Percentiles rank a stretch among this genome's conserved stretches.
Conservation (phyloP, 2,113 vertebrate species). For the Gymnarchus niloticus region DNA sequence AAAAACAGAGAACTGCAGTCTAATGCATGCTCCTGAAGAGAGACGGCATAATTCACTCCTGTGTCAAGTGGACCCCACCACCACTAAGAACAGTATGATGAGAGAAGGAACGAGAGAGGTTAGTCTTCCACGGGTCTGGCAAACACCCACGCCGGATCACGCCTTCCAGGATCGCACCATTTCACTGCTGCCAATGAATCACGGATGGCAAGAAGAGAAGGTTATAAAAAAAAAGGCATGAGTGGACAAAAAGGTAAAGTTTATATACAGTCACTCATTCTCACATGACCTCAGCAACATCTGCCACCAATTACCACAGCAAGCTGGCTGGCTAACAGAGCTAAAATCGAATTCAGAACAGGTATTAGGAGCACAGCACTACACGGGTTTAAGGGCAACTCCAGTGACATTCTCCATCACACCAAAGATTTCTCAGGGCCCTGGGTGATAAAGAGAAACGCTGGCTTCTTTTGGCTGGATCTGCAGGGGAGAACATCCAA, state of each 20-base stretch:
- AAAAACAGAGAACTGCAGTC: constrained; percentile 21
- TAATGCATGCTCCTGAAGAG: neutral
- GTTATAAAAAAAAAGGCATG: constrained; percentile 27
- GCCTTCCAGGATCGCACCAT: neutral
- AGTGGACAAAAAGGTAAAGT: constrained; percentile 14
- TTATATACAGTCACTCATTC: neutral
- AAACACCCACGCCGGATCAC: neutral
- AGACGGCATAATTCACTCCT: constrained; percentile 16
- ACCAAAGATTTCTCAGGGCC: neutral
- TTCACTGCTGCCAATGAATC: constrained; percentile 14
- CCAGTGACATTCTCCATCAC: neutral
- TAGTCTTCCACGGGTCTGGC: constrained; percentile 22
- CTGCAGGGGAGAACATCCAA: neutral
- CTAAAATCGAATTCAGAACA: constrained; percentile 17
- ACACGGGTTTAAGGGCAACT: neutral
- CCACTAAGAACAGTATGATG: neutral
- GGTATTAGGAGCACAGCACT: neutral
- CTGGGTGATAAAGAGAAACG: neutral
- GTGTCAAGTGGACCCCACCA: neutral
- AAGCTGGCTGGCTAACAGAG: constrained; percentile 18
- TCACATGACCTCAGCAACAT: constrained; percentile 24
- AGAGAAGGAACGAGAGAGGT: constrained; percentile 11
- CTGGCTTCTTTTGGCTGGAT: neutral
- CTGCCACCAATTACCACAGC: constrained; percentile 28
- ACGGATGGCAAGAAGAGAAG: neutral